Base-by-base conservation (phyloP, 37 sponge, comb jelly and placozoan genomes). In the Hormiphora californensis region DNA sequence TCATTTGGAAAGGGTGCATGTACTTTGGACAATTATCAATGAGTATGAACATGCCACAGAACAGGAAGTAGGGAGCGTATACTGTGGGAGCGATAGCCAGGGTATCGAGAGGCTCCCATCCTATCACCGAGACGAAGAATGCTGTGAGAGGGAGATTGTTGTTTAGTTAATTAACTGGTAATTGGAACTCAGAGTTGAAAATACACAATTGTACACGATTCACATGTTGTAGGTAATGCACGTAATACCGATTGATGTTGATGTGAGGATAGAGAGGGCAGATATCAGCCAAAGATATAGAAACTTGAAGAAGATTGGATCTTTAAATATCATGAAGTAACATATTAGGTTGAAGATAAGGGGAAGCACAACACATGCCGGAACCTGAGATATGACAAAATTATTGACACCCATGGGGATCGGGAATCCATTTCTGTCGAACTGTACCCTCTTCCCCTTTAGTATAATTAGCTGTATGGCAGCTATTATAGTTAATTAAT, bases 241-340 rank as follows among this genome's bases (percentile, higher is more conserved):
- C n/a, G n/a, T n/a, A n/a, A n/a, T 57, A 57, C 61, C 61, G 27
- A 57, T 57, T 5, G 61, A 57, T 28, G 61, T 57, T 5, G 61
- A 57, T 28, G 61, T 57, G 61, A 57, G 61, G 23, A 57, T 57
- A 57, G 61, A 23, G 5, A 57, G 61, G n/a, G 61, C 61, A 30
- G 61, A 57, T 19, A 57, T 57, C 30, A 57, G 23, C 61, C 61
- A 57, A 4, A 57, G 61, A 15, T 28, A 57, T 4, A 57, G 61
- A 15, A 57, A 57, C 23, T 57, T 57, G 61, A 30, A 28, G 61
- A 57, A 57, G 17, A 57, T 15, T 5, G 61, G 61, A 57, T 57
- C 61, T 57, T 12, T 57, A 30, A 57, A 57, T 23, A 57, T 57
- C 61, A 57, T 57, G n/a, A 57, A 57, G 61, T 57, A 57, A 30